Evolutionary conservation across 2,888 invertebrate genomes (phyloP).

Genomic region (Oegoconia quadripuncta): DNA sequence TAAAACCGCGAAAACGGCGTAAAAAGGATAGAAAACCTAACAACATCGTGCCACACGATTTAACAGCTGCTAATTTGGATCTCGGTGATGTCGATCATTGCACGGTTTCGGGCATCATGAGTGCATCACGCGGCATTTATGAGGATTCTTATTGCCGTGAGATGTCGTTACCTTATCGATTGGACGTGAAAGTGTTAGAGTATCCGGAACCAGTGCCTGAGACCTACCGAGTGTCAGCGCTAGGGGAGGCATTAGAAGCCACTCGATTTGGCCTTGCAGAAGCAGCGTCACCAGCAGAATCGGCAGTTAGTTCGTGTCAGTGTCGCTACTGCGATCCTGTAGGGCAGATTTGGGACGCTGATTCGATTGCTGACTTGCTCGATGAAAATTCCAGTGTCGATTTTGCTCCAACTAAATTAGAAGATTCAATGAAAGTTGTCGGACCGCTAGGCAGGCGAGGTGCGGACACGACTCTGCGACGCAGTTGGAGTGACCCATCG

Average conservation of each 20-base stretch:
- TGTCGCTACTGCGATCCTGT: slow-evolving; percentile 88
- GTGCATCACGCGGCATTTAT: slow-evolving; percentile 56
- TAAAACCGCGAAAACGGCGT: slow-evolving; percentile 92
- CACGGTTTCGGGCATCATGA: slow-evolving; percentile 54
- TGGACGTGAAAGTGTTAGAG: slow-evolving; percentile 66
- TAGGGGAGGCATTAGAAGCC: slow-evolving; percentile 74
- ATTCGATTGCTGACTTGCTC: slow-evolving; percentile 76
- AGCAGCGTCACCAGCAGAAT: slow-evolving; percentile 66
- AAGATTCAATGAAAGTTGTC: slow-evolving; percentile 74
- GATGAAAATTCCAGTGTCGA: slow-evolving; percentile 70
- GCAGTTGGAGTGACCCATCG: slow-evolving; percentile 83
- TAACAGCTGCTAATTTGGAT: slow-evolving; percentile 57
- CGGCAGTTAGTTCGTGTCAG: slow-evolving; percentile 80
- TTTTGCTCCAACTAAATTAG: slow-evolving; percentile 70
- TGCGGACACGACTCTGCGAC: slow-evolving; percentile 68
- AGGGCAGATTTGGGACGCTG: slow-evolving; percentile 86
- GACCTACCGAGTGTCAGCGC: slow-evolving; percentile 71
- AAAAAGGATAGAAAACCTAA: slow-evolving; percentile 92
- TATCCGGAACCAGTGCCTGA: slow-evolving; percentile 62
- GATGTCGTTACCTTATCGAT: slow-evolving; percentile 69
- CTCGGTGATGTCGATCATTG: slow-evolving; percentile 69
- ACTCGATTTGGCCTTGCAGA: slow-evolving; percentile 66
- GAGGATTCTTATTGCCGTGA: slow-evolving; percentile 73
- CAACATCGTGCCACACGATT: slow-evolving; percentile 69
- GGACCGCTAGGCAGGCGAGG: slow-evolving; percentile 61